Percentiles rank a stretch among this genome's conserved stretches.
Conservation (phyloP, 2,113 vertebrate species). For the Eubucco bourcierii region DNA sequence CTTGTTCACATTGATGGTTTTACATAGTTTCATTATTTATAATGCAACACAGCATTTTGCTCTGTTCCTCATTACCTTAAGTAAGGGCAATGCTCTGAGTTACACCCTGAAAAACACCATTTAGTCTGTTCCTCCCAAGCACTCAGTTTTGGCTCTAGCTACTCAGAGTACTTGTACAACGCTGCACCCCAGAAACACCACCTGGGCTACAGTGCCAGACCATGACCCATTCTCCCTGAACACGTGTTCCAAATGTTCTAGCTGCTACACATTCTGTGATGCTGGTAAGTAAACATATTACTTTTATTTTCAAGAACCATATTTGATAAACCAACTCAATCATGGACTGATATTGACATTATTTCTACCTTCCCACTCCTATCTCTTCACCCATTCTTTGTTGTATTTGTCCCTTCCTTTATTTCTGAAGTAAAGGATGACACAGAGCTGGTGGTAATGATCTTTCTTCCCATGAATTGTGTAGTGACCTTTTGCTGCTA, state of each 20-base stretch:
- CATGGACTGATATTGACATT: neutral
- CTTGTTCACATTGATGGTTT: neutral
- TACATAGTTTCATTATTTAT: neutral
- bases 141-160: neutral
- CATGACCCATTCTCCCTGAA: neutral
- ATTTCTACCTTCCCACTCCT: neutral
- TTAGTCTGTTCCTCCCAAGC: neutral
- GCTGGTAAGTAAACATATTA: neutral
- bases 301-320: neutral
- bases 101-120: neutral
- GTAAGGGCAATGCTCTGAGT: neutral
- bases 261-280: neutral
- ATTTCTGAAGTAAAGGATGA: neutral
- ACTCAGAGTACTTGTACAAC: neutral
- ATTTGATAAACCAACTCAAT: neutral
- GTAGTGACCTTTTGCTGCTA: neutral
- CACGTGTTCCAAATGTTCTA: neutral
- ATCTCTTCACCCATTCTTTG: neutral
- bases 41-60: neutral
- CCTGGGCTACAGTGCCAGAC: neutral
- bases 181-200: neutral
- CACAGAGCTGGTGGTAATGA: neutral
- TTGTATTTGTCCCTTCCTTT: neutral
- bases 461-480: neutral
- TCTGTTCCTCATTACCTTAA: neutral